A percentile compares a stretch with the other conserved stretches of the same genome.
Evolutionary conservation across 1,140 invertebrate genomes (phyloP).

Genomic region (Zaprionus ornatus): DNA sequence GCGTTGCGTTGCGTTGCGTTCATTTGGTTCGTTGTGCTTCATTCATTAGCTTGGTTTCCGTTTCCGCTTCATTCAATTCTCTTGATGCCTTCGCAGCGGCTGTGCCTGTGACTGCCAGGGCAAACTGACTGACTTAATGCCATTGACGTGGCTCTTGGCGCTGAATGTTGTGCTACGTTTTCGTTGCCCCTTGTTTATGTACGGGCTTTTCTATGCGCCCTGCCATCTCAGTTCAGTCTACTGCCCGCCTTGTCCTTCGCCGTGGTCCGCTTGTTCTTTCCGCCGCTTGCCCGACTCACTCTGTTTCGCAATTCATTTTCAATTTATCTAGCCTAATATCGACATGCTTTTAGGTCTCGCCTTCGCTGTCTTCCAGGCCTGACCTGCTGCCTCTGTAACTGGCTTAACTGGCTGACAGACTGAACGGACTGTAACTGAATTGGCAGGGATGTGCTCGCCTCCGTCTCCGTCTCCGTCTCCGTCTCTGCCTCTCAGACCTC

Average conservation of each 20-base stretch:
- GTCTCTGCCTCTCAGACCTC: neutral
- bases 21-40: constrained; percentile 79
- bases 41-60: constrained; percentile 81
- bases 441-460: constrained; percentile 13
- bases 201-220: constrained; percentile 42
- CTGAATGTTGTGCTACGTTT: constrained; percentile 46
- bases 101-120: constrained; percentile 13
- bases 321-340: constrained; percentile 82
- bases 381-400: constrained; percentile 34
- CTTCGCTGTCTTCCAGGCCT: constrained; percentile 19
- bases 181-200: constrained; percentile 43
- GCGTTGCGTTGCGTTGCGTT: constrained; percentile 32
- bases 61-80: constrained; percentile 80
- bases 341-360: constrained; percentile 66
- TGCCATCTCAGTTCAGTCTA: neutral
- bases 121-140: constrained; percentile 69
- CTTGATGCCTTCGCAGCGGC: constrained; percentile 53
- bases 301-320: constrained; percentile 74
- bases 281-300: constrained; percentile 15
- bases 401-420: constrained; percentile 52
- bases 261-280: neutral
- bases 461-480: neutral
- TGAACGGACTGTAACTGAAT: constrained; percentile 38
- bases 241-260: neutral
- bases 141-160: constrained; percentile 55